Percentiles rank a stretch among this genome's conserved stretches.
Conservation (phyloP, 2,113 vertebrate species). For the Charadrius vociferus region DNA sequence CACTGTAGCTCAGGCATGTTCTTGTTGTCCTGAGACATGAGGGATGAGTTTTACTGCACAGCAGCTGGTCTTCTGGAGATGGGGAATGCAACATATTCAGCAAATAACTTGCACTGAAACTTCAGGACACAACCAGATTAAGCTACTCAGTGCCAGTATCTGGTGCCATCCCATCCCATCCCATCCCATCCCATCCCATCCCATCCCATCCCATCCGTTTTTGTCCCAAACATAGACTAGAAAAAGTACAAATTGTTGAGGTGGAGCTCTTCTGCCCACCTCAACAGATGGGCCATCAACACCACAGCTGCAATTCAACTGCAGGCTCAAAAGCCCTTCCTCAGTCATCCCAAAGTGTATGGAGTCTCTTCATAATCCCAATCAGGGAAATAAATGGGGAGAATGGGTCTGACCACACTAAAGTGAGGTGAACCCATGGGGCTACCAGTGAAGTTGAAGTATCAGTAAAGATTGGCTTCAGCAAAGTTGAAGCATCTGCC, state of each 20-base stretch:
- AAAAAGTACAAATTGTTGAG: background rate
- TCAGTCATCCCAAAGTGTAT: background rate
- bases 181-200: background rate
- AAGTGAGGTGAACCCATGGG: background rate
- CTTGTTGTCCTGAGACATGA: background rate
- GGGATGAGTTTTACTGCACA: background rate
- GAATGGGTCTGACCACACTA: background rate
- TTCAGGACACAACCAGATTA: background rate
- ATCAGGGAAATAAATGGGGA: background rate
- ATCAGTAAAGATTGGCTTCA: background rate
- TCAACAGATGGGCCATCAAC: background rate
- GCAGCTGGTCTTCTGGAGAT: background rate
- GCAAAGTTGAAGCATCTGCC: background rate
- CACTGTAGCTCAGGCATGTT: background rate
- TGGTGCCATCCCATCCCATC: background rate
- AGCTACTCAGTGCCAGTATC: background rate
- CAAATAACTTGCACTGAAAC: background rate
- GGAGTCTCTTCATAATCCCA: background rate
- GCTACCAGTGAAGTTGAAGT: background rate
- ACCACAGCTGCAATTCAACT: accelerated
- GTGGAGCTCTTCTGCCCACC: background rate
- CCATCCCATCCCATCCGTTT: background rate
- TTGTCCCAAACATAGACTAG: background rate
- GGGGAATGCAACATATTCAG: background rate
- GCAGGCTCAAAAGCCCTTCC: background rate